Evolutionary conservation across 2,113 vertebrate genomes (phyloP).

Genomic region (Amblyopsis rosae): DNA sequence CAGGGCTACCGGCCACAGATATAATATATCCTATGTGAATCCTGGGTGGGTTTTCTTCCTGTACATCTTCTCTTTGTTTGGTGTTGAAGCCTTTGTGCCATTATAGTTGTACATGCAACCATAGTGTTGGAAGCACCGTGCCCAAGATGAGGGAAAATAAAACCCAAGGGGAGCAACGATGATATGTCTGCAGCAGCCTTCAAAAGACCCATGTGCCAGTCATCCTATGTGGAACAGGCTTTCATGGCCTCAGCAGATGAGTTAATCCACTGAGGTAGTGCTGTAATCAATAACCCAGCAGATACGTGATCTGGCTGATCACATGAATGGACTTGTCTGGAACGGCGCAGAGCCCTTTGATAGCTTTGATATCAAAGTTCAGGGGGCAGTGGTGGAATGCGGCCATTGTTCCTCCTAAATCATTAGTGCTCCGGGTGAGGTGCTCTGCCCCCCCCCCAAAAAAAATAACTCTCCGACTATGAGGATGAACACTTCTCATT

Average conservation of each 20-base stretch:
- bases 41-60: not conserved
- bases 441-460: conserved; percentile 25
- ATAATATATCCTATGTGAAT: not conserved
- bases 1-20: not conserved
- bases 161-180: conserved; percentile 2
- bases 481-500: conserved; percentile 49
- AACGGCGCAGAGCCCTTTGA: conserved; percentile 62
- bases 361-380: conserved; percentile 68
- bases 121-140: not conserved
- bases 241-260: conserved; percentile 27
- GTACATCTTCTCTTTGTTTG: not conserved
- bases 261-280: conserved; percentile 44
- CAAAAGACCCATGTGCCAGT: conserved; percentile 27
- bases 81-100: not conserved
- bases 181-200: conserved; percentile 14
- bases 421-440: conserved; percentile 52
- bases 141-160: conserved; percentile 11
- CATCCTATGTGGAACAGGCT: conserved; percentile 33
- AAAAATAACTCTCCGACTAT: conserved; percentile 6
- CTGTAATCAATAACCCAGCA: conserved; percentile 63
- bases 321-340: conserved; percentile 53
- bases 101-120: not conserved
- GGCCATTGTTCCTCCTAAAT: conserved; percentile 63
- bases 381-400: conserved; percentile 56
- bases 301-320: conserved; percentile 64